Evolutionary conservation across 2,797 vertebrate species (phyloP), one percentile per base, ranked within the genome.

Genomic region (Rhyacichthys aspro): DNA sequence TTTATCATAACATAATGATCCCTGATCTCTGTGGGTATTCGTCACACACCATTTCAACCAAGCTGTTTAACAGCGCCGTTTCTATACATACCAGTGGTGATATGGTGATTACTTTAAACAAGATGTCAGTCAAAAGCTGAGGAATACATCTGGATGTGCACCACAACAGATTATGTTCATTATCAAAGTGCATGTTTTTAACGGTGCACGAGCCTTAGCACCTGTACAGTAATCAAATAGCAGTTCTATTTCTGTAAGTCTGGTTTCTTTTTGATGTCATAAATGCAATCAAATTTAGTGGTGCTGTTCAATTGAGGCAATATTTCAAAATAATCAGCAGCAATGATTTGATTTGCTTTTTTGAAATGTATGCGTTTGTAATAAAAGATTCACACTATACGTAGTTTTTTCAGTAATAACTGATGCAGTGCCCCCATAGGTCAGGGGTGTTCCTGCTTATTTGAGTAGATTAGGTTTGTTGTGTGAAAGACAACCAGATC

Each of bases 61-160:
- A 55, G 59, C 67, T 72, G 69, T 36, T 55, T 32, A 61, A 66
- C 39, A 54, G 1, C 28, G 43, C 43, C 47, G 68, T 45, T 45
- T 33, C 19, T 33, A 52, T 38, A 59, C 43, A 63, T 44, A 44
- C 45, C 18, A 28, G 32, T 32, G 45, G 36, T 10, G 52, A 57
- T 33, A 32, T 15, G 33, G n/a, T 32, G 46, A 53, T 73, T 19
- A 17, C 33, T 47, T 12, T 44, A 36, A 56, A 64, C 45, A 1
- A 33, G 11, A 47, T 71, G 55, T 38, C n/a, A 63, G 19, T 46
- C 38, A 64, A 59, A 59, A 34, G 19, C 17, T 18, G 11, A n/a
- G 17, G 9, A 64, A 55, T 9, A 56, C 42, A 63, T 50, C 37
- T n/a, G 58, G 18, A n/a, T 28, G 63, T 18, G 41, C 10, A 41